Percentiles rank a stretch among this genome's conserved stretches.
phyloP scores from a whole-genome alignment of 30 jellyfish, hydroid and myxozoan genomes.

The Chrysaora quinquecirrha region DNA sequence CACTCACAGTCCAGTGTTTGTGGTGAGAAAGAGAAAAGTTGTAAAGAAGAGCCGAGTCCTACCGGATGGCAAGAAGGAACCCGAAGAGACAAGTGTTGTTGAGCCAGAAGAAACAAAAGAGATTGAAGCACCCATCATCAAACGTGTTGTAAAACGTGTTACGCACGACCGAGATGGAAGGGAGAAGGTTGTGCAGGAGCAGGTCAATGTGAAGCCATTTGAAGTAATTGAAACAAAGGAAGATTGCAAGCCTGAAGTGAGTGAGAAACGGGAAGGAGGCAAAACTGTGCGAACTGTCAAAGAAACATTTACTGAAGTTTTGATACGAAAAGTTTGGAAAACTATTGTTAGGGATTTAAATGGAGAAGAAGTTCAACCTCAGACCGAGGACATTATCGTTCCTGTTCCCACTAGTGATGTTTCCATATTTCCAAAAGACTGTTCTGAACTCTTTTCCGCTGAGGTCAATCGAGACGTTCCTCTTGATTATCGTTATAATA shows the following conservation, averaged over 20 bases:
- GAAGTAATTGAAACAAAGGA: constrained; percentile 1
- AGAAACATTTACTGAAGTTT: background rate
- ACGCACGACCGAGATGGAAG: background rate
- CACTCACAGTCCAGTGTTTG: constrained; percentile 21
- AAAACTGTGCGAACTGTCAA: background rate
- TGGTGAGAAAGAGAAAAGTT: constrained; percentile 52
- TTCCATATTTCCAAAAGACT: constrained; percentile 19
- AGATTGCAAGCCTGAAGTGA: constrained; percentile 29
- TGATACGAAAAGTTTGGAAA: constrained; percentile 3
- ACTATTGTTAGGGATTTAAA: background rate
- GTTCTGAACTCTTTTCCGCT: constrained; percentile 32
- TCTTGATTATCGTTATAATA: constrained; percentile 46
- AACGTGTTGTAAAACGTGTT: background rate
- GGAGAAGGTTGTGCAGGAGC: background rate
- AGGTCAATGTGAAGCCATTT: background rate
- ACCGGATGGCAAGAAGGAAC: constrained; percentile 71
- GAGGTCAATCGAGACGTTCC: constrained; percentile 40
- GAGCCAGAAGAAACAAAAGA: constrained; percentile 12
- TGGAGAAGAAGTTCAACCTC: constrained; percentile 6
- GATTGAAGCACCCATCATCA: background rate
- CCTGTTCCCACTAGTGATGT: constrained; percentile 32
- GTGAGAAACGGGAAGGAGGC: constrained; percentile 12
- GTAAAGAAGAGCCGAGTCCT: constrained; percentile 56
- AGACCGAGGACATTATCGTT: constrained; percentile 22
- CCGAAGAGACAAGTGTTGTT: background rate